Conservation (phyloP, 2,113 vertebrate species). For the Nycticorax nycticorax region DNA sequence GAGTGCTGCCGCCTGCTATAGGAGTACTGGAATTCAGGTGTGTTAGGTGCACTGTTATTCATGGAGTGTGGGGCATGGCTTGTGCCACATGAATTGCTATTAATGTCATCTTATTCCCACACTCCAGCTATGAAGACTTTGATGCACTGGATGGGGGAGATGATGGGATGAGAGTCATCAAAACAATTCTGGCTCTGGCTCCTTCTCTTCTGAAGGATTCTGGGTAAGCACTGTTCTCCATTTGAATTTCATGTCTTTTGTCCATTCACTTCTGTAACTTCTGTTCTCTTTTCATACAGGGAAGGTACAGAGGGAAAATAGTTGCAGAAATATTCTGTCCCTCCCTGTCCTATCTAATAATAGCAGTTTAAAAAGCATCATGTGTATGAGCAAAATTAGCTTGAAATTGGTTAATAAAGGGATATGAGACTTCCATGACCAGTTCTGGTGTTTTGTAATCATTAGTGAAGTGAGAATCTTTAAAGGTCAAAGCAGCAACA, state of each 20-base stretch:
- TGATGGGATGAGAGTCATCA: constrained; percentile 87
- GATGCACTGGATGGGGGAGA: constrained; percentile 88
- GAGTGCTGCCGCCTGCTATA: background rate
- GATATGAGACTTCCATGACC: background rate
- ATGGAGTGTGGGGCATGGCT: background rate
- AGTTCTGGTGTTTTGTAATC: background rate
- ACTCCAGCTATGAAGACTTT: constrained; percentile 87
- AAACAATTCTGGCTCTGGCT: constrained; percentile 81
- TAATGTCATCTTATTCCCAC: background rate
- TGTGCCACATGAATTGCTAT: background rate
- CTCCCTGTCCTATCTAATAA: background rate
- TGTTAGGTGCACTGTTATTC: background rate
- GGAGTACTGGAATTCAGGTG: background rate
- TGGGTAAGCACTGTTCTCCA: constrained; percentile 76
- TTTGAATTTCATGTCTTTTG: background rate
- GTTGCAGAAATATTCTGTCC: background rate
- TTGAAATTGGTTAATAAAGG: background rate
- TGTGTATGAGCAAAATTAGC: background rate
- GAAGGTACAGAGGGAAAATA: background rate
- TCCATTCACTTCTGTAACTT: background rate
- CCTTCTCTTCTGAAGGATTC: constrained; percentile 78
- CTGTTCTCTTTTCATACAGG: background rate
- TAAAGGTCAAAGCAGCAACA: background rate
- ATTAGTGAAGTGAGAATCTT: background rate
- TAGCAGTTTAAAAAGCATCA: background rate